These are phyloP conservation scores for Helarctos malayanus DNA, from an alignment of 2,797 vertebrate genomes.

Conservation along the genomic window DNA sequence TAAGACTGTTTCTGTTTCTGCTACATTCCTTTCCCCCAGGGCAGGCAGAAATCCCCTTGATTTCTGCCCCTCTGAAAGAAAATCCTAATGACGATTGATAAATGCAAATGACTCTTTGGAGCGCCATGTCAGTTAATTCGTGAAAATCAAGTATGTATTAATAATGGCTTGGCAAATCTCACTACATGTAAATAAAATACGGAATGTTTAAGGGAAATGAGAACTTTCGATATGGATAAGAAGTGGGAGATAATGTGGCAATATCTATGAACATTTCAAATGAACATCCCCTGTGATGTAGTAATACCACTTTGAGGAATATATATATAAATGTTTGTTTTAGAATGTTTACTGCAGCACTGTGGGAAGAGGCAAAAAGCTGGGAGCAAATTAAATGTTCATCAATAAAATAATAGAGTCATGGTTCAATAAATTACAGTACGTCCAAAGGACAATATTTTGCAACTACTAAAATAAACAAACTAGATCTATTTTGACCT, in stretches of 20 bases:
- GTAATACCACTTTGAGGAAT: constrained; percentile 25
- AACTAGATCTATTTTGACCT: constrained; percentile 53
- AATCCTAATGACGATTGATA: background rate
- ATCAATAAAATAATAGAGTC: constrained; percentile 61
- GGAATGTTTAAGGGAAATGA: constrained; percentile 37
- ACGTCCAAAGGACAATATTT: constrained; percentile 55
- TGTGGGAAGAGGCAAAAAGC: constrained; percentile 2
- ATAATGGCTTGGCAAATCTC: constrained; percentile 8
- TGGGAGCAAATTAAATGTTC: constrained; percentile 28
- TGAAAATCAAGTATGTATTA: constrained; percentile 24
- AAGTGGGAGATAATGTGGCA: constrained; percentile 47
- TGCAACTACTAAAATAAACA: constrained; percentile 61
- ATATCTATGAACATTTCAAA: constrained; percentile 47
- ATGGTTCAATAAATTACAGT: constrained; percentile 58
- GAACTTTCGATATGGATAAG: constrained; percentile 28
- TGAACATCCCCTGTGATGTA: background rate
- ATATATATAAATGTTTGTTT: background rate
- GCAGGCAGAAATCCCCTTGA: background rate
- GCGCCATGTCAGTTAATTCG: background rate
- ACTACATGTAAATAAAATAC: constrained; percentile 53
- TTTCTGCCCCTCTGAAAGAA: background rate
- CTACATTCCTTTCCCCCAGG: background rate
- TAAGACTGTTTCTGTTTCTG: background rate
- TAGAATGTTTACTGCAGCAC: background rate
- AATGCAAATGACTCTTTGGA: constrained; percentile 15